Percentiles rank a stretch among this genome's conserved stretches.
Conservation (phyloP, 2,888 invertebrate species). For the Torymus texanus region DNA sequence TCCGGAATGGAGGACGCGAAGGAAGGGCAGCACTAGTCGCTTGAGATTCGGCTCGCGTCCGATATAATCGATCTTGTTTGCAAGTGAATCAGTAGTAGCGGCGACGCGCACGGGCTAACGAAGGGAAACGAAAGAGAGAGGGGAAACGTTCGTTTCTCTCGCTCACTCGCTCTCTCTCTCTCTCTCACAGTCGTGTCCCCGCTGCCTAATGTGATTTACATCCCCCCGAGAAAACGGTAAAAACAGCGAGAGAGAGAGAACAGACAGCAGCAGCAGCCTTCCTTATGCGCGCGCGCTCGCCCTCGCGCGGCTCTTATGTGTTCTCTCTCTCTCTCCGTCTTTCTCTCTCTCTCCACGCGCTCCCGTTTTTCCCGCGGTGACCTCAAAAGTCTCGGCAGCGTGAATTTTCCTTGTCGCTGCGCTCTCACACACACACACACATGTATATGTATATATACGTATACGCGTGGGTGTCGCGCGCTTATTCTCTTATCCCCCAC, state of each 20-base stretch:
- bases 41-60: conserved; percentile 64
- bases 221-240: conserved; percentile 13
- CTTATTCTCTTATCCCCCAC: conserved; percentile 1
- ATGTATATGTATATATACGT: no score
- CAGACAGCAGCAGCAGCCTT: not conserved
- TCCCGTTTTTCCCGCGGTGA: conserved; percentile 27
- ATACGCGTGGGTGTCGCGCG: not conserved
- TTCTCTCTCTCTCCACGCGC: not conserved
- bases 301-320: not conserved
- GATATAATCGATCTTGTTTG: conserved; percentile 70
- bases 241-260: not conserved
- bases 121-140: conserved; percentile 34
- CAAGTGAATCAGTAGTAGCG: conserved; percentile 64
- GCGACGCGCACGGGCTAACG: conserved; percentile 48
- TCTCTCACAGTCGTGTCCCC: not conserved
- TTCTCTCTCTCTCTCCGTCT: no score
- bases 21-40: conserved; percentile 30
- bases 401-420: conserved; percentile 1
- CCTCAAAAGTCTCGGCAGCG: conserved; percentile 9
- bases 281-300: not conserved
- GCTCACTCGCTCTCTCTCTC: conserved; percentile 15
- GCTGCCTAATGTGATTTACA: conserved; percentile 33
- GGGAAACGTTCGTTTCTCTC: conserved; percentile 19
- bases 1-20: conserved; percentile 36
- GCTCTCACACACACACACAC: not conserved